A percentile compares a stretch with the other conserved stretches of the same genome.
These are phyloP conservation scores for Halocynthia aurantium DNA, from an alignment of 23 tunicate genomes.

Conservation along the genomic window DNA sequence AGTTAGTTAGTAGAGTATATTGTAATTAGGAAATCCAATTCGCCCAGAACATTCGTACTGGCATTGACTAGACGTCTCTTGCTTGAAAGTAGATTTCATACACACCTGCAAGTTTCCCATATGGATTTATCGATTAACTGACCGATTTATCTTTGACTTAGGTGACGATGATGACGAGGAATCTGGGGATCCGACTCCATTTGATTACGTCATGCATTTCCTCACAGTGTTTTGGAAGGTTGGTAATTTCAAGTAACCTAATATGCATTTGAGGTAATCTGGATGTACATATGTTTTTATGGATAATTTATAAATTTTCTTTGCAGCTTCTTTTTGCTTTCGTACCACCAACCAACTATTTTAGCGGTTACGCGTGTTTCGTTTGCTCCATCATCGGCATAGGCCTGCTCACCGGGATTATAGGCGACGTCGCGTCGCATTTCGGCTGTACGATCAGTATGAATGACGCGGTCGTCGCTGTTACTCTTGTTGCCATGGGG, in stretches of 20 bases:
- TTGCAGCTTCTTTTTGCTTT: conserved; percentile 83
- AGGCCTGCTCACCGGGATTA: conserved; percentile 88
- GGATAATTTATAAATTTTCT: not conserved
- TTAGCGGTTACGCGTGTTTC: conserved; percentile 96
- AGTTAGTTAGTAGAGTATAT: not conserved
- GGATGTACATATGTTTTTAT: not conserved
- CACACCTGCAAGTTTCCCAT: too few relatives aligned
- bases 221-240: conserved; percentile 98
- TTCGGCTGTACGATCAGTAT: conserved; percentile 93
- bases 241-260: not conserved
- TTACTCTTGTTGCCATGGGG: conserved; percentile 97
- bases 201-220: conserved; percentile 96
- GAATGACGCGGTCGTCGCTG: conserved; percentile 96
- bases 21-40: not conserved
- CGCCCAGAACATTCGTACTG: too few relatives aligned
- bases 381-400: conserved; percentile 77
- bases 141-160: not conserved
- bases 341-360: conserved; percentile 96
- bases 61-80: too few relatives aligned
- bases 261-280: not conserved
- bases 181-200: conserved; percentile 42
- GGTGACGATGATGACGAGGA: conserved; percentile 53
- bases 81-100: too few relatives aligned
- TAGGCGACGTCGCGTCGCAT: conserved; percentile 92
- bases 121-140: too few relatives aligned